Base-by-base conservation (phyloP, 1,140 invertebrate species). In the Caenorhabditis briggsae region DNA sequence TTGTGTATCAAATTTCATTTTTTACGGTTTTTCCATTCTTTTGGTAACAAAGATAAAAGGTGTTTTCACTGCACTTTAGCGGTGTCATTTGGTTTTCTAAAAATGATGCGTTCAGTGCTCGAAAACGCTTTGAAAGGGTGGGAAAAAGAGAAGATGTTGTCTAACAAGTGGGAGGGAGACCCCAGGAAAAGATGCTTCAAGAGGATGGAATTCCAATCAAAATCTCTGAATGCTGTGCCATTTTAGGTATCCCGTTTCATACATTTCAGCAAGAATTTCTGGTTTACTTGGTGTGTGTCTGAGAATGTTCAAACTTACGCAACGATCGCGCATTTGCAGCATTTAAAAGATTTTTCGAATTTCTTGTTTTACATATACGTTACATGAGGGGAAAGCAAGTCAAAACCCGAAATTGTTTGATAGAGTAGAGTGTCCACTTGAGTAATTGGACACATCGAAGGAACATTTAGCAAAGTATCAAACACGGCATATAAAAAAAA, bases 191-290 rank as follows among this genome's bases (percentile, higher is more conserved):
- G 23, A 59, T n/a, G 14, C 9, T 65, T 41, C 11, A 74, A 48
- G 18, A 48, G 11, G 12, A 33, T 12, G 61, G 33, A 74, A 46
- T 74, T 74, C 2, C 46, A 74, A 74, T 74, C 43, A 48, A 46
- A 74, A 74, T 74, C 65, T 74, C 16, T 16, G 65, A 74, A 74
- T 46, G 65, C 41, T 20, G 16, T n/a, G n/a, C n/a, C n/a, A n/a
- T 20, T 20, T n/a, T 20, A 18, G 41, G 65, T 74, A 25, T 74
- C 18, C 23, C 43, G 41, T 74, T 74, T 74, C 65, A 58, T 14
- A 18, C n/a, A n/a, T 53, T 53, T 18, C 50, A 53, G 33, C 33
- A 33, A 2, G 33, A 33, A 33, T 33, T 33, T 3, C 33, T 33
- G 1, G 33, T 33, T 33, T 33, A 33, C 33, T 33, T 33, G 1